phyloP scores from a whole-genome alignment of 1,140 invertebrate species.

The Ceratina australensis region DNA sequence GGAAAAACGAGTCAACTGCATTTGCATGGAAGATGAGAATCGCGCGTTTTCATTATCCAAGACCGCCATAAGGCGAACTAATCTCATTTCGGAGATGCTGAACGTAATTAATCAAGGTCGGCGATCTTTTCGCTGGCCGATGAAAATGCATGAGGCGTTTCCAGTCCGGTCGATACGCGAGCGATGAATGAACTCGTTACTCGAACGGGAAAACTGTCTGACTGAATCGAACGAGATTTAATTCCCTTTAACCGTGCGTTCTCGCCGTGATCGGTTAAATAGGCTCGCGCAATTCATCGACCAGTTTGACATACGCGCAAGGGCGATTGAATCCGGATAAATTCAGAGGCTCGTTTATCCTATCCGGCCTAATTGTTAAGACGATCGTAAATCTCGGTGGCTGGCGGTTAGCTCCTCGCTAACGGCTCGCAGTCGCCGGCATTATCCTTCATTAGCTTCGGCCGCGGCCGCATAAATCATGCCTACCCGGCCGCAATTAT shows the following conservation, averaged over 20 bases:
- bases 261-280: too few relatives aligned
- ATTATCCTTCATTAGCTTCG: conserved; percentile 30
- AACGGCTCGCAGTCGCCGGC: neutral
- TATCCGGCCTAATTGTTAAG: neutral
- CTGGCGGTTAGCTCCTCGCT: neutral
- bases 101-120: conserved; percentile 22
- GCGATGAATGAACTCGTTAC: too few relatives aligned
- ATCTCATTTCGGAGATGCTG: neutral
- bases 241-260: too few relatives aligned
- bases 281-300: too few relatives aligned
- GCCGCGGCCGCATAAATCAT: neutral
- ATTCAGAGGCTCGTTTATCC: neutral
- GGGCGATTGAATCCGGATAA: neutral
- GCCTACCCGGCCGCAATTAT: conserved; percentile 13
- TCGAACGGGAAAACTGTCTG: too few relatives aligned
- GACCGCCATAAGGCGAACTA: neutral
- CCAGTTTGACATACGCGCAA: too few relatives aligned
- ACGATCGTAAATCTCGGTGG: conserved; percentile 2
- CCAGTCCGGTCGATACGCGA: too few relatives aligned
- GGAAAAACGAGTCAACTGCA: too few relatives aligned
- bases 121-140: conserved; percentile 1
- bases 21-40: neutral
- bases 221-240: too few relatives aligned
- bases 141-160: conserved; percentile 25
- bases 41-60: neutral